Percentiles rank a stretch among this genome's conserved stretches.
Conservation (phyloP, 2,888 invertebrate genomes). For the Dryococelus australis region DNA sequence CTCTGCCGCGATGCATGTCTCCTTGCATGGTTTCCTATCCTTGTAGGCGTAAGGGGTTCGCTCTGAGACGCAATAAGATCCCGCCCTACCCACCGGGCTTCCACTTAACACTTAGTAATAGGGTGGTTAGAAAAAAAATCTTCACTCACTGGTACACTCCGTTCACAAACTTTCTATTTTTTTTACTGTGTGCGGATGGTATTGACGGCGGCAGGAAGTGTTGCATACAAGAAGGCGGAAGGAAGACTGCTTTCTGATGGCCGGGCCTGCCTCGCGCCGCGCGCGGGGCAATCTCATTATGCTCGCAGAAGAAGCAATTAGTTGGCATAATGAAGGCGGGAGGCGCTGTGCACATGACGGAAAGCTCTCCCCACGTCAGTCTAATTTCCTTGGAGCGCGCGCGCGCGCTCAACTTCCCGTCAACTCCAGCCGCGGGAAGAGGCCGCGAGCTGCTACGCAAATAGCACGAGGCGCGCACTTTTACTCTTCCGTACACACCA, state of each 20-base stretch:
- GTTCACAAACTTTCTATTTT: too few species aligned
- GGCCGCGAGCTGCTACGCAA: background rate
- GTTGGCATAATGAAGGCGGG: slow-evolving; percentile 1
- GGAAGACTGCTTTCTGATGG: too few species aligned
- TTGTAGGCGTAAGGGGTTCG: too few species aligned
- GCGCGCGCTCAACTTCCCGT: background rate
- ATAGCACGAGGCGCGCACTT: background rate
- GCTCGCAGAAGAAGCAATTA: slow-evolving; percentile 1
- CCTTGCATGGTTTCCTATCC: too few species aligned
- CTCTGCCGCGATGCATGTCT: too few species aligned
- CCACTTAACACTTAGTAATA: too few species aligned
- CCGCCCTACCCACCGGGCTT: too few species aligned
- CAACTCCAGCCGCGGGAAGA: background rate
- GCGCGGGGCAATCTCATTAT: background rate
- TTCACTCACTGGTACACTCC: too few species aligned
- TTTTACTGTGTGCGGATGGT: background rate
- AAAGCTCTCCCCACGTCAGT: background rate
- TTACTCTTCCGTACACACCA: too few species aligned
- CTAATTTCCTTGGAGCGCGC: background rate
- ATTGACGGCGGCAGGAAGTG: background rate
- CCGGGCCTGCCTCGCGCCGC: background rate
- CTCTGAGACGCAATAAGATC: too few species aligned
- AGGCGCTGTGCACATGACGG: background rate
- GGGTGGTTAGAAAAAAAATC: too few species aligned
- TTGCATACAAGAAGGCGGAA: background rate